Percentiles rank a stretch among this genome's conserved stretches.
These are phyloP conservation scores for Pygmarrhopalites habei DNA, from an alignment of 1,140 invertebrate genomes.

Conservation along the genomic window DNA sequence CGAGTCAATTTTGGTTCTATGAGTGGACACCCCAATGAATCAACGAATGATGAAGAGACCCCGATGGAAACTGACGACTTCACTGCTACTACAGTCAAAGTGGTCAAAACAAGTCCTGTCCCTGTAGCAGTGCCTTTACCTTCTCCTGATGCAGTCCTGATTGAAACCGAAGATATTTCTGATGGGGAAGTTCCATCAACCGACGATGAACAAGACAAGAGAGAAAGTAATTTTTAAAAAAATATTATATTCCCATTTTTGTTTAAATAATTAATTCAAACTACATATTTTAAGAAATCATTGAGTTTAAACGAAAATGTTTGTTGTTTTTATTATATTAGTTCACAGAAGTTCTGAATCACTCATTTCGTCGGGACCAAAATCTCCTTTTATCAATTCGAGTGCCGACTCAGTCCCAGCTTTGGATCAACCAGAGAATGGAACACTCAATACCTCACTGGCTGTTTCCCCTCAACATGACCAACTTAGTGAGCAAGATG, in stretches of 20 bases:
- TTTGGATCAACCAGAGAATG: not conserved
- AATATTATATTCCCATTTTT: no score
- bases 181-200: constrained; percentile 33
- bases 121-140: not conserved
- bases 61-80: no score
- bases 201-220: constrained; percentile 5
- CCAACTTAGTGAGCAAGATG: constrained; percentile 24
- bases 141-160: constrained; percentile 4
- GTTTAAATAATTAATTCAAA: constrained; percentile 12
- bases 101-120: not conserved
- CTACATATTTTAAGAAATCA: no score
- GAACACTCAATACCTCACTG: not conserved
- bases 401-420: not conserved
- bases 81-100: no score
- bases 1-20: constrained; percentile 17
- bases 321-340: constrained; percentile 4
- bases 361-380: not conserved
- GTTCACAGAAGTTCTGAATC: not conserved
- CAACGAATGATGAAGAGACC: no score
- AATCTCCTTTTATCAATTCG: not conserved
- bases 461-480: constrained; percentile 24
- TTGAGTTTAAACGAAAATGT: no score
- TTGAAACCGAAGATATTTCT: constrained; percentile 39
- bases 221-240: no score
- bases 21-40: no score